Conservation (phyloP, 2,113 vertebrate species). For the Hypanus sabinus region DNA sequence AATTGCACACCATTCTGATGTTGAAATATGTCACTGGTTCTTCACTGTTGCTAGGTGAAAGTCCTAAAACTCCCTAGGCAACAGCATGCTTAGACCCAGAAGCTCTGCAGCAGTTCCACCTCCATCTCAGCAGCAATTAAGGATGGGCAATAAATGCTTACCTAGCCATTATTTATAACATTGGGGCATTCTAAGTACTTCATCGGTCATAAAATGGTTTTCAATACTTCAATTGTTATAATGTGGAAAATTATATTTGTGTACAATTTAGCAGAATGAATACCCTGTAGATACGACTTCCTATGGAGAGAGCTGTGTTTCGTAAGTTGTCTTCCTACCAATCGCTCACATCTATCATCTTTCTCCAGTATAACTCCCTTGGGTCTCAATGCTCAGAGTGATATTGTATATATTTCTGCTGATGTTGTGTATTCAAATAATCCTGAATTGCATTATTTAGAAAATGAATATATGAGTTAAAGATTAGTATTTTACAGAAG, state of each 20-base stretch:
- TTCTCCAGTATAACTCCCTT: background rate
- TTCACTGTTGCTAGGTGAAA: too few species aligned
- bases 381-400: background rate
- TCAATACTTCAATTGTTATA: background rate
- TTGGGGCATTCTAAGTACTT: background rate
- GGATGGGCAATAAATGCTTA: too few species aligned
- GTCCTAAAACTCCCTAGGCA: too few species aligned
- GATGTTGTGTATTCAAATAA: background rate
- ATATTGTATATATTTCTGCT: background rate
- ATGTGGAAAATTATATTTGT: background rate
- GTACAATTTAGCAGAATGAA: background rate
- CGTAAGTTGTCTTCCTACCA: background rate
- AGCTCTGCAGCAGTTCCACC: too few species aligned
- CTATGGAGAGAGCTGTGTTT: background rate
- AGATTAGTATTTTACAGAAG: background rate
- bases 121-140: too few species aligned
- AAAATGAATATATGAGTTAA: background rate
- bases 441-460: background rate
- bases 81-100: too few species aligned
- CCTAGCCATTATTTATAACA: background rate
- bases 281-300: background rate
- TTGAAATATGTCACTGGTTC: too few species aligned
- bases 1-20: too few species aligned
- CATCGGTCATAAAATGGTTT: background rate
- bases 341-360: background rate